A percentile compares a stretch with the other conserved stretches of the same genome.
Evolutionary conservation across 1,140 invertebrate genomes (phyloP).

Genomic region (Drosophila sp.): DNA sequence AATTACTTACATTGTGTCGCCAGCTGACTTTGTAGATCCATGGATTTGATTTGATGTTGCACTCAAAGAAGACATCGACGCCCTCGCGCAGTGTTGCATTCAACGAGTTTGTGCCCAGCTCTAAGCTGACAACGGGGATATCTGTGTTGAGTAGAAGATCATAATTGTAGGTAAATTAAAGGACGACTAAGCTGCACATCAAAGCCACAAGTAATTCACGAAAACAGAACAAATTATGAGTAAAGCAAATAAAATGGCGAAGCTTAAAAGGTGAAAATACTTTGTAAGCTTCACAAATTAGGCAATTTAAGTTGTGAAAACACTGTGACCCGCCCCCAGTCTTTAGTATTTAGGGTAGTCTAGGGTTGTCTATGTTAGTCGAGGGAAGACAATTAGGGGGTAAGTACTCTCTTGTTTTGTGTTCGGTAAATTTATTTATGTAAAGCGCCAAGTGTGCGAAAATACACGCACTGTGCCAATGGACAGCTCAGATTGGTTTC

Average conservation of each 20-base stretch:
- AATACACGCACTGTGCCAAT: slow-evolving; percentile 25
- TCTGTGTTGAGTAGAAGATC: slow-evolving; percentile 86
- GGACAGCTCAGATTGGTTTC: slow-evolving; percentile 6
- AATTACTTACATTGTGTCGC: slow-evolving; percentile 91
- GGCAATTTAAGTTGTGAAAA: slow-evolving; percentile 74
- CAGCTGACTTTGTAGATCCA: slow-evolving; percentile 94
- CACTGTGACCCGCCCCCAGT: neutral
- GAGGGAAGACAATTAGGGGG: slow-evolving; percentile 34
- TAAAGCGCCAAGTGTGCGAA: slow-evolving; percentile 34
- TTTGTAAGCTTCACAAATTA: slow-evolving; percentile 82
- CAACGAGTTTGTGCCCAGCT: slow-evolving; percentile 92
- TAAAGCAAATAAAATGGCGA: slow-evolving; percentile 42
- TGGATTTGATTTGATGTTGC: slow-evolving; percentile 94
- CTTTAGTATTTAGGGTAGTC: too few relatives aligned
- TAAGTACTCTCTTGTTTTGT: slow-evolving; percentile 20
- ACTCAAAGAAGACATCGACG: slow-evolving; percentile 95
- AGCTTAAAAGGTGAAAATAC: slow-evolving; percentile 71
- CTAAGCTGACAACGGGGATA: slow-evolving; percentile 91
- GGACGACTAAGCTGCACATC: neutral
- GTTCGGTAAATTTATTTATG: slow-evolving; percentile 48
- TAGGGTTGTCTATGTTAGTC: slow-evolving; percentile 17
- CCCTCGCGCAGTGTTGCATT: slow-evolving; percentile 91
- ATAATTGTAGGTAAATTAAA: neutral
- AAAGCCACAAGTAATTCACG: slow-evolving; percentile 38
- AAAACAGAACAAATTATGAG: slow-evolving; percentile 3